Evolutionary conservation across 2,888 invertebrate species (phyloP), one percentile per base, ranked within the genome.

Genomic region (Abrostola tripartita): DNA sequence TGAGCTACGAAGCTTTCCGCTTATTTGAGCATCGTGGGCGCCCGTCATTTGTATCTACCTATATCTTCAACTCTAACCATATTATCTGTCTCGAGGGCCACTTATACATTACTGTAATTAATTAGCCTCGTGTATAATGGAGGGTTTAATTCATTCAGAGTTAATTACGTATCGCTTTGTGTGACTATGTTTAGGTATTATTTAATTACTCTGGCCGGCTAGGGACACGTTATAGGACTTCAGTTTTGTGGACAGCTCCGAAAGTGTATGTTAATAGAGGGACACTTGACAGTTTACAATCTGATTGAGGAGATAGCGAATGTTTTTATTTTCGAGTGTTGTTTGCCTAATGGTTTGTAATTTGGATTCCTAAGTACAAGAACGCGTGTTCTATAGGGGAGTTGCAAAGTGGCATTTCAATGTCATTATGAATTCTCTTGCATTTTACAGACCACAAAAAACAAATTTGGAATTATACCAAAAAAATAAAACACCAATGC

Each of bases 51-150:
- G 0, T 62, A 52, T n/a, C n/a, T 44, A 65, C 38, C 54, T 74
- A 61, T 50, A 78, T 62, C 38, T 65, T 62, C 47, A 42, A 12
- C 35, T 57, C 36, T 55, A 61, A 63, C 65, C 51, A 68, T 72
- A 69, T 65, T 65, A 75, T 65, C 54, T 56, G 63, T 70, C 68
- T 76, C 65, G 35, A 62, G 69, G 61, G 61, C 64, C 71, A 69
- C 68, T 75, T 67, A 54, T 49, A 68, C 58, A 71, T 76, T 68
- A 64, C 54, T 38, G 55, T 74, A 79, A 79, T 79, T 71, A 75
- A 79, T 78, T 71, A 78, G 62, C 12, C 11, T n/a, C 24, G 24
- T 57, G n/a, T 70, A 61, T 74, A 70, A 73, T 68, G 68, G 63
- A 59, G 65, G 75, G 63, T 68, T 77, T 58, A 68, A 74, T 77